Conservation (phyloP, 2,797 vertebrate genomes). For the Xerus rutilus region DNA sequence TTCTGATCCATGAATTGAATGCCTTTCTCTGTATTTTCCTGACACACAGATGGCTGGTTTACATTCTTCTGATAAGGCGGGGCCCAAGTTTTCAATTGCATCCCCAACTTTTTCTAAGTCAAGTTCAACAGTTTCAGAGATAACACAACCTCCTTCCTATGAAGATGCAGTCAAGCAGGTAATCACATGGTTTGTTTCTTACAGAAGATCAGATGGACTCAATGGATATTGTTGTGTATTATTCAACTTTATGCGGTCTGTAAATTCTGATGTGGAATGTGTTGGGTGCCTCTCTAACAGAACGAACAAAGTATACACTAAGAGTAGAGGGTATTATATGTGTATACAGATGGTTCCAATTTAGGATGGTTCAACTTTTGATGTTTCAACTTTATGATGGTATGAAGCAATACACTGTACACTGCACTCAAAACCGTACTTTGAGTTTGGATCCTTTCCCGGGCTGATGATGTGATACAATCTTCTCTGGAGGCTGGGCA, state of each 20-base stretch:
- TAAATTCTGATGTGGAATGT: neutral
- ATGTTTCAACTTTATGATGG: neutral
- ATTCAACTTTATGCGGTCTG: neutral
- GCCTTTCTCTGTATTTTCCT: slow-evolving; percentile 86
- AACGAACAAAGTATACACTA: neutral
- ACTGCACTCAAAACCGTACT: no score
- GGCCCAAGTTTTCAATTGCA: slow-evolving; percentile 93
- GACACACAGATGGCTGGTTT: slow-evolving; percentile 93
- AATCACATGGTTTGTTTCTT: slow-evolving; percentile 82
- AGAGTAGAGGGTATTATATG: neutral
- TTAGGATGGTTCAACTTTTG: neutral
- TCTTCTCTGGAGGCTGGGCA: neutral
- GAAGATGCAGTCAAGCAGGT: slow-evolving; percentile 98
- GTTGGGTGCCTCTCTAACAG: neutral
- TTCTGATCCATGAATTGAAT: slow-evolving; percentile 59
- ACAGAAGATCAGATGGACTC: neutral
- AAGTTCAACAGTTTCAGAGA: slow-evolving; percentile 92
- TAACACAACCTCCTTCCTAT: slow-evolving; percentile 96
- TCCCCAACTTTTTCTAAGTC: slow-evolving; percentile 94
- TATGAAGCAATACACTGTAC: neutral
- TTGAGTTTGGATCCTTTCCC: no score
- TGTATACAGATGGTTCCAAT: neutral
- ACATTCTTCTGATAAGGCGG: slow-evolving; percentile 92
- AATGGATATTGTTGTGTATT: neutral
- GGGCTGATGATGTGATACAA: no score